Conservation (phyloP, 2,113 vertebrate species). For the Petromus typicus region DNA sequence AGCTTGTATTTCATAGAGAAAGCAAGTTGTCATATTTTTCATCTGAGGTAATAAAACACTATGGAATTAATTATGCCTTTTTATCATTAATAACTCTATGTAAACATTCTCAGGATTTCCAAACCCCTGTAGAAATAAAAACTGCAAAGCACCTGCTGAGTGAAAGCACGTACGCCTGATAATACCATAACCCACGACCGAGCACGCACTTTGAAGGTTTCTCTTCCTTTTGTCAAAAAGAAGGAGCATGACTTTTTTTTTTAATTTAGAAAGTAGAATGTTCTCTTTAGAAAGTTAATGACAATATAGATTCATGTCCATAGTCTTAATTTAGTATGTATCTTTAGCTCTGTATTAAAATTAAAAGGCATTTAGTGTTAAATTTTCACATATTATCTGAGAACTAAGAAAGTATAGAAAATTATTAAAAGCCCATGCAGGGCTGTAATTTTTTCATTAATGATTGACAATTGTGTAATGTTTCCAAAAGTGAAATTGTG, state of each 20-base stretch:
- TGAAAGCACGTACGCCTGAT: neutral
- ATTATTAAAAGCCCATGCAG: neutral
- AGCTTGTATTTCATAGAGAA: neutral
- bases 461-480: neutral
- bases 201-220: neutral
- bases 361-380: neutral
- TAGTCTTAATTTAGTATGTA: neutral
- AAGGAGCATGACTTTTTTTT: too few species aligned
- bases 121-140: constrained; percentile 52
- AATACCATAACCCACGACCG: neutral
- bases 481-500: neutral
- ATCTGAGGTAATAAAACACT: neutral
- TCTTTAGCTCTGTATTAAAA: neutral
- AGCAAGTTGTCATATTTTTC: neutral
- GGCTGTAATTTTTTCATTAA: neutral
- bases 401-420: neutral
- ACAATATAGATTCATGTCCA: neutral
- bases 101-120: neutral
- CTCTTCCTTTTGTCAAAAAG: constrained; percentile 55
- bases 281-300: neutral
- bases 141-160: neutral
- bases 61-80: neutral
- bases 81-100: constrained; percentile 59
- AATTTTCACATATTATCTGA: neutral
- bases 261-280: neutral